Conservation (phyloP, 1,140 invertebrate species). For the Diachasma alloeum region DNA sequence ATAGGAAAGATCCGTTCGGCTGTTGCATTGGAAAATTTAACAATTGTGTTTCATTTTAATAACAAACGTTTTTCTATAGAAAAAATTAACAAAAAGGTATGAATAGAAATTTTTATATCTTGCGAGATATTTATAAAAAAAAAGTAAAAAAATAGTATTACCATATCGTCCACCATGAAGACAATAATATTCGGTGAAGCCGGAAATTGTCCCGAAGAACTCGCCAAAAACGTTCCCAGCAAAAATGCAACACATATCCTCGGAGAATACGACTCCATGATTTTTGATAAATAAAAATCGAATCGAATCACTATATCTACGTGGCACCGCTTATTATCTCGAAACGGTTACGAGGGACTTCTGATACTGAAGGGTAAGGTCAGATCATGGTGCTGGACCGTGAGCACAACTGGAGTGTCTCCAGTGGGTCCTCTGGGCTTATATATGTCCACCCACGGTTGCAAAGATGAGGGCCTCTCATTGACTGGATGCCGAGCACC, state of each 20-base stretch:
- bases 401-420: conserved; percentile 35
- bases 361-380: conserved; percentile 7
- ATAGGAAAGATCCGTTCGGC: background rate
- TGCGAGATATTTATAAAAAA: too few species aligned
- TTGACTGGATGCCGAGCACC: conserved; percentile 18
- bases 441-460: conserved; percentile 60
- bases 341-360: background rate
- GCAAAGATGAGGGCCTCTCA: conserved; percentile 44
- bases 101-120: too few species aligned
- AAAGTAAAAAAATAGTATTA: conserved; percentile 44
- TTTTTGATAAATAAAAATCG: background rate
- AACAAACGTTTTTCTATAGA: too few species aligned
- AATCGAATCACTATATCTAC: too few species aligned
- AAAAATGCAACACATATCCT: conserved; percentile 14
- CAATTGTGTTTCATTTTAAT: background rate
- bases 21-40: background rate
- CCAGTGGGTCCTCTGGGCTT: conserved; percentile 47
- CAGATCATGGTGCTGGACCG: conserved; percentile 29
- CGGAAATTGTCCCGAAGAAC: conserved; percentile 43
- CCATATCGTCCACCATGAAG: conserved; percentile 72
- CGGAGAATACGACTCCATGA: background rate
- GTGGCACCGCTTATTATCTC: background rate
- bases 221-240: conserved; percentile 2
- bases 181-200: conserved; percentile 67
- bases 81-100: too few species aligned